Conservation (phyloP, 2,113 vertebrate species). For the Nycticryphes semicollaris region DNA sequence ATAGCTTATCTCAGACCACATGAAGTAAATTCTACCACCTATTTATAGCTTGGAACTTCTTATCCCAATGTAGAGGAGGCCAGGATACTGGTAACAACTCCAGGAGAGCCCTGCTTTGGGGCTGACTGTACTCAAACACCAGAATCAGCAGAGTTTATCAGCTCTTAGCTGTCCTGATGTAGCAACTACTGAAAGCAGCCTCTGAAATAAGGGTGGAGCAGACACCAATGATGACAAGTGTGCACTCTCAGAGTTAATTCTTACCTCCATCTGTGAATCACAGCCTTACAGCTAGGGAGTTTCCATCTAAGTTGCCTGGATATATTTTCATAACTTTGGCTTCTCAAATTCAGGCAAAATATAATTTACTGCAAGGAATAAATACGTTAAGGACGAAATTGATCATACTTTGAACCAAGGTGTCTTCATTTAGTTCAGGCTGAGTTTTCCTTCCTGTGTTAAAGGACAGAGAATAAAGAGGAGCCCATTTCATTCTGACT, state of each 20-base stretch:
- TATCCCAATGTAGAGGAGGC: neutral
- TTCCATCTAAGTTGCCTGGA: neutral
- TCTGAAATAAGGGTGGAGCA: constrained; percentile 34
- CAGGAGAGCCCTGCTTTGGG: neutral
- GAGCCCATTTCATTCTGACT: neutral
- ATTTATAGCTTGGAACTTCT: neutral
- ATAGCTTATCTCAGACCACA: neutral
- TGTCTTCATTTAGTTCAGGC: neutral
- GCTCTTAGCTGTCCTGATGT: neutral
- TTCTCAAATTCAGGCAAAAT: neutral
- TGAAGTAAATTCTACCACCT: neutral
- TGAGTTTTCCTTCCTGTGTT: neutral
- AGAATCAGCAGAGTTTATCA: constrained; percentile 15
- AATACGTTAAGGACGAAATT: neutral
- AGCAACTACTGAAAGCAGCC: neutral
- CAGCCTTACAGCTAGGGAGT: neutral
- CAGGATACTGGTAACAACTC: neutral
- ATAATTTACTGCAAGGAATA: neutral
- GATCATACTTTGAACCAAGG: neutral
- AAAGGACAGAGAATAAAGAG: neutral
- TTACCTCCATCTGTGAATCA: constrained; percentile 8
- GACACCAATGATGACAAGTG: neutral
- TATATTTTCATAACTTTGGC: neutral
- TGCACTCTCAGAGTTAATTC: neutral
- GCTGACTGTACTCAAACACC: neutral